Conservation (phyloP, 2,888 invertebrate species). For the Sinohyriopsis cumingii region DNA sequence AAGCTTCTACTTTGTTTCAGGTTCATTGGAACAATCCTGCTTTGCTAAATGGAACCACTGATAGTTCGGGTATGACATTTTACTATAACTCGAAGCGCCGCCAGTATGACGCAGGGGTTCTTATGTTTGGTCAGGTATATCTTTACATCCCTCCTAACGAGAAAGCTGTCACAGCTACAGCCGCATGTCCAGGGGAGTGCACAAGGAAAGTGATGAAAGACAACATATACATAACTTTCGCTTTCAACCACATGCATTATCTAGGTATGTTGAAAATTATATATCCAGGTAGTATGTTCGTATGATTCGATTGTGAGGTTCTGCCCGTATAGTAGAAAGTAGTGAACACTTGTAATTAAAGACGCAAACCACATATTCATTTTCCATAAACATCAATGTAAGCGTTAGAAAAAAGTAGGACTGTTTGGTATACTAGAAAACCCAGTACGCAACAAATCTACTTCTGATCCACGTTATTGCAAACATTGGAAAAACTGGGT, state of each 20-base stretch:
- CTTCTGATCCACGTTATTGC: too few relatives aligned
- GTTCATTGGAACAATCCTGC: constrained; percentile 53
- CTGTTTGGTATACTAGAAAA: too few relatives aligned
- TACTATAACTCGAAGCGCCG: constrained; percentile 41
- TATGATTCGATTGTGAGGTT: too few relatives aligned
- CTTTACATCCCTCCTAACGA: constrained; percentile 41
- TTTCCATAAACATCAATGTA: too few relatives aligned
- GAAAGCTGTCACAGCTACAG: constrained; percentile 8
- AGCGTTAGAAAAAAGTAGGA: too few relatives aligned
- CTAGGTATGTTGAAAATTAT: constrained; percentile 28
- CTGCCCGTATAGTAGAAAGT: too few relatives aligned
- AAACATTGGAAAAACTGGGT: too few relatives aligned
- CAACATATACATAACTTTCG: constrained; percentile 31
- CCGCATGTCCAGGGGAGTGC: constrained; percentile 19
- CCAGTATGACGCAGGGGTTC: constrained; percentile 34
- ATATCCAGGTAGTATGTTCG: too few relatives aligned
- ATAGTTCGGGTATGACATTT: constrained; percentile 42
- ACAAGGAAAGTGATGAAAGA: constrained; percentile 17
- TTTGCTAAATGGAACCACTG: constrained; percentile 20
- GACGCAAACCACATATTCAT: too few relatives aligned
- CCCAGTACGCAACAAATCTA: too few relatives aligned
- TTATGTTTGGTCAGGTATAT: constrained; percentile 37
- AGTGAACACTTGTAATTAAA: too few relatives aligned
- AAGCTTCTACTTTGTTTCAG: constrained; percentile 13
- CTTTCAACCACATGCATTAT: constrained; percentile 53